Base-by-base conservation (phyloP, 35 echinoderm and acorn worm species). In the Apostichopus japonicus region DNA sequence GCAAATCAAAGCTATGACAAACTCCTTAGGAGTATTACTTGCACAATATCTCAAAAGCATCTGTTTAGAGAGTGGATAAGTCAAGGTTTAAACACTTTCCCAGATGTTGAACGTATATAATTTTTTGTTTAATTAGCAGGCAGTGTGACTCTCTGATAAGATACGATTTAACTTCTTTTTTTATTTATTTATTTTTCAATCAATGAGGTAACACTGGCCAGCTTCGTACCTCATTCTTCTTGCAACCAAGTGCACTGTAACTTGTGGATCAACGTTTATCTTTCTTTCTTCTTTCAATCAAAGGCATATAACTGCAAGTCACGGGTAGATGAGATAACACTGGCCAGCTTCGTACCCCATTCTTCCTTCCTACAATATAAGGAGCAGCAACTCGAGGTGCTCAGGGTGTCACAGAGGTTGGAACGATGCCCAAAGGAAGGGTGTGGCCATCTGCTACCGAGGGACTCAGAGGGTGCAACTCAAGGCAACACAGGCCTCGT, bases 251-350 rank as follows among this genome's bases (percentile, higher is more conserved):
- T 44, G 0, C 33, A 44, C 33, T 4, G 33, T 44, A 44, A 44
- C 33, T 44, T 44, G 33, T 44, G 33, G 33, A 44, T 44, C 33
- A 44, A 44, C 2, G 33, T 44, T 44, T 44, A 44, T 44, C 0
- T 44, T 44, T 44, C 33, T 44, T 4, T 44, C 33, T 44, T 44
- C 8, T 75, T 75, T 15, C 11, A 75, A 75, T 56, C 44, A 6
- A 56, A 98, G 97, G 97, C 56, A 71, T 98, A 91, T 63, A 67
- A 96, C 54, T 98, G 97, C 72, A 88, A 88, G 61, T 79, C 52
- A 5, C 13, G n/a, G 54, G 93, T 98, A 10, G 97, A 98, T 79
- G 77, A 87, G 54, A 77, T 96, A 17, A 93, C 93, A 27, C 63
- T 95, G 51, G 93, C 94, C 90, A 82, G 93, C 15, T 94, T 96